Percentiles rank a stretch among this genome's conserved stretches.
Evolutionary conservation across 2,888 invertebrate genomes (phyloP).

Genomic region (Drosophila villosipedis): DNA sequence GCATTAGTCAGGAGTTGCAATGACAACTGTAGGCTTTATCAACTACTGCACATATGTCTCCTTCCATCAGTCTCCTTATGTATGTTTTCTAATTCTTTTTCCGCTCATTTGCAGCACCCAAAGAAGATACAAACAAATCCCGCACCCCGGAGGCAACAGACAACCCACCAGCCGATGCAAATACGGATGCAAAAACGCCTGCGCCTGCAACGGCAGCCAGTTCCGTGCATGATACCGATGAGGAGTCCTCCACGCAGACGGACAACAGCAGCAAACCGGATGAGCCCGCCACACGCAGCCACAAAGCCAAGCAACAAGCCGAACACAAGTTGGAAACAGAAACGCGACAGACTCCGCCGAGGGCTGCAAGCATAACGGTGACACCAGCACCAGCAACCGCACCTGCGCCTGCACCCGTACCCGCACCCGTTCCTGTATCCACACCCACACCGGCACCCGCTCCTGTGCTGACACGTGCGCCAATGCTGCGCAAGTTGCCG

Average conservation of each 20-base stretch:
- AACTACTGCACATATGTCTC: background rate
- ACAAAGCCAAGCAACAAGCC: conserved; percentile 27
- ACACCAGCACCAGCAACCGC: conserved; percentile 35
- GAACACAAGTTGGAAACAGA: conserved; percentile 47
- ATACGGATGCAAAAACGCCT: conserved; percentile 19
- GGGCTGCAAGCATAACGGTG: conserved; percentile 23
- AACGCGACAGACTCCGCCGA: conserved; percentile 35
- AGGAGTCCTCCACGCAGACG: conserved; percentile 76
- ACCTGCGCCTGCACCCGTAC: conserved; percentile 4
- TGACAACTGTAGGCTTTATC: background rate
- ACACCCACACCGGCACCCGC: conserved; percentile 52
- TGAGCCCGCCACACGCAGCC: conserved; percentile 42
- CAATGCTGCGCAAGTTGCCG: conserved; percentile 84
- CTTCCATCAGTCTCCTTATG: background rate
- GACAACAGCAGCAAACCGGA: conserved; percentile 78
- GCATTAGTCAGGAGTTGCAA: background rate
- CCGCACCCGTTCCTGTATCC: conserved; percentile 34
- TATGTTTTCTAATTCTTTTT: background rate
- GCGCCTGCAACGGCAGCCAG: conserved; percentile 40
- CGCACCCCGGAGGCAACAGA: conserved; percentile 7
- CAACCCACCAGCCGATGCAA: conserved; percentile 26
- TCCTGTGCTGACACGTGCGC: conserved; percentile 65
- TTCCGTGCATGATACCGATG: conserved; percentile 76
- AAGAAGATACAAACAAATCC: conserved; percentile 23
- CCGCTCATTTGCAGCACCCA: conserved; percentile 20